These are phyloP conservation scores for Sisyra nigra DNA, from an alignment of 2,888 invertebrate genomes.

Conservation along the genomic window DNA sequence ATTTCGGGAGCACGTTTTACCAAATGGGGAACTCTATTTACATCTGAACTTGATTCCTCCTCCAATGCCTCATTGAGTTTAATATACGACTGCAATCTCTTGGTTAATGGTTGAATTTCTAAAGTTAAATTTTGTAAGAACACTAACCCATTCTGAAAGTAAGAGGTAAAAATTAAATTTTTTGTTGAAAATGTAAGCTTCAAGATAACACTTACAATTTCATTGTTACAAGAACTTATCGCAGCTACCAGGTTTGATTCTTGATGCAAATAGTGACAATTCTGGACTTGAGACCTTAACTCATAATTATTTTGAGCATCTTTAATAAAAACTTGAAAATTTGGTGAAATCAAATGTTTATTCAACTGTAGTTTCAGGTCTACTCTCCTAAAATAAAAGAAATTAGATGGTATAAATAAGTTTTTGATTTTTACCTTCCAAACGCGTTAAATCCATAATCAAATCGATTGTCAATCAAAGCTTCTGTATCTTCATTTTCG, in stretches of 20 bases:
- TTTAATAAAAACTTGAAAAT: constrained; percentile 42
- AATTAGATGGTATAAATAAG: constrained; percentile 6
- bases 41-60: constrained; percentile 18
- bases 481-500: constrained; percentile 17
- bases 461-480: constrained; percentile 26
- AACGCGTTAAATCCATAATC: constrained; percentile 43
- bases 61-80: constrained; percentile 25
- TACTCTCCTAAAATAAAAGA: constrained; percentile 31
- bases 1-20: constrained; percentile 36
- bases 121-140: constrained; percentile 48
- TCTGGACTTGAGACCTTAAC: constrained; percentile 21
- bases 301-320: constrained; percentile 26
- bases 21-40: constrained; percentile 32
- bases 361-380: constrained; percentile 45
- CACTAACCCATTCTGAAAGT: constrained; percentile 46
- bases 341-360: constrained; percentile 37
- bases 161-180: constrained; percentile 3
- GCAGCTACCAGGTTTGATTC: constrained; percentile 43
- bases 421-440: constrained; percentile 31
- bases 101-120: constrained; percentile 48
- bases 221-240: constrained; percentile 46
- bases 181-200: neutral
- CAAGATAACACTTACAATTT: constrained; percentile 36
- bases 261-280: constrained; percentile 49
- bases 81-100: constrained; percentile 24